A percentile compares a stretch with the other conserved stretches of the same genome.
phyloP scores from a whole-genome alignment of 2,888 invertebrate genomes.

The Tetanocera ferruginea region DNA sequence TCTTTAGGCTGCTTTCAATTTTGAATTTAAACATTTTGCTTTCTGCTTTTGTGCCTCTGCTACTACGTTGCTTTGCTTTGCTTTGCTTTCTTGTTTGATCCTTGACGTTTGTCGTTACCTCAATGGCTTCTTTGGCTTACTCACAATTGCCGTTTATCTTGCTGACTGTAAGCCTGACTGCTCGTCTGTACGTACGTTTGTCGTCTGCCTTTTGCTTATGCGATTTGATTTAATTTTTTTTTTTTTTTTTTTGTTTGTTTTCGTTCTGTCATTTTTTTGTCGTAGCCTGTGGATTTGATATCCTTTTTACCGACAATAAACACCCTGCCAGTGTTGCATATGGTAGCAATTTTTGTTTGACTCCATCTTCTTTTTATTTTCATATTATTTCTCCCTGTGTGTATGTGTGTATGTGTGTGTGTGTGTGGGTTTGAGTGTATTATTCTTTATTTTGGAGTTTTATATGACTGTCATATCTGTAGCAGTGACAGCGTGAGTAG shows the following conservation, averaged over 20 bases:
- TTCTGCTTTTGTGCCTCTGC: too few relatives aligned
- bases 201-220: background rate
- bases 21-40: too few relatives aligned
- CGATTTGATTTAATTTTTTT: background rate
- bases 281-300: background rate
- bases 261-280: background rate
- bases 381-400: background rate
- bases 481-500: too few relatives aligned
- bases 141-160: background rate
- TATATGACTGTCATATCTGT: too few relatives aligned
- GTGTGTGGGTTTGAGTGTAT: too few relatives aligned
- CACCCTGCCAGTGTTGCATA: background rate
- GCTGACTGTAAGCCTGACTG: background rate
- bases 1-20: too few relatives aligned
- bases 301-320: background rate
- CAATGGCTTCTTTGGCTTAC: background rate
- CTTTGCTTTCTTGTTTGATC: background rate
- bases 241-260: background rate
- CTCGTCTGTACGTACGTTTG: background rate
- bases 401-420: too few relatives aligned
- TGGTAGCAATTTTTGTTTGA: background rate
- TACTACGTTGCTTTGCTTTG: too few relatives aligned
- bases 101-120: conserved; percentile 4
- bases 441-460: too few relatives aligned
- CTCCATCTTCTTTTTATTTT: background rate